These are phyloP conservation scores for Proterorhinus semilunaris DNA, from an alignment of 2,113 vertebrate species.

Conservation along the genomic window DNA sequence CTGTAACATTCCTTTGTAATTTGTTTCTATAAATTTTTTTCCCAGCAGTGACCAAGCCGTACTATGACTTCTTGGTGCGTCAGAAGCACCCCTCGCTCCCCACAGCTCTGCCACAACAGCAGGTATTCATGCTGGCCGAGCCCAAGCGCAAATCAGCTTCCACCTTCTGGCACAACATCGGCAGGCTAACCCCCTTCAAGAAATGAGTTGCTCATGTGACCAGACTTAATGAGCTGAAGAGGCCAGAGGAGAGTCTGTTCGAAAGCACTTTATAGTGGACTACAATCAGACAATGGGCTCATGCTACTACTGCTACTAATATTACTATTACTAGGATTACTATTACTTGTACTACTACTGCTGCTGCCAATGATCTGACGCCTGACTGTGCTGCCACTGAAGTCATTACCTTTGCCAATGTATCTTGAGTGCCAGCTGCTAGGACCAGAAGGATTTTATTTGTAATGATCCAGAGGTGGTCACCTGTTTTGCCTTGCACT, in stretches of 20 bases:
- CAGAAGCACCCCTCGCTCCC: constrained; percentile 90
- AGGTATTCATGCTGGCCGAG: constrained; percentile 91
- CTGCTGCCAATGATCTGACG: constrained; percentile 50
- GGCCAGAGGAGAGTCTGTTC: constrained; percentile 51
- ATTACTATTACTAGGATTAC: constrained; percentile 51
- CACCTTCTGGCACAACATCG: constrained; percentile 97
- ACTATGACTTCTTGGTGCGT: constrained; percentile 88
- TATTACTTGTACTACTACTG: constrained; percentile 47
- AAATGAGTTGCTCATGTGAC: constrained; percentile 73
- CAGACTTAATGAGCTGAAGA: constrained; percentile 48
- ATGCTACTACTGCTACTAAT: constrained; percentile 48
- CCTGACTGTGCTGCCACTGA: constrained; percentile 41
- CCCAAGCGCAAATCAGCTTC: constrained; percentile 89
- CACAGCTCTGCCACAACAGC: constrained; percentile 84
- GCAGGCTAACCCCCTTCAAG: constrained; percentile 90
- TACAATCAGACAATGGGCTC: constrained; percentile 67
- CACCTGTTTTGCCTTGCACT: constrained; percentile 22
- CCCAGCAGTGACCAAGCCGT: constrained; percentile 83
- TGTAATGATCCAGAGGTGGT: constrained; percentile 11
- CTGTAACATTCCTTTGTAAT: neutral
- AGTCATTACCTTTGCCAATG: constrained; percentile 56
- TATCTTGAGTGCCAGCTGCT: constrained; percentile 63
- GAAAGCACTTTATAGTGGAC: constrained; percentile 84
- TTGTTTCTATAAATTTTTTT: neutral
- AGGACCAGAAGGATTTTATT: constrained; percentile 48